Base-by-base conservation (phyloP, 2,113 vertebrate species). In the Fregetta grallaria region DNA sequence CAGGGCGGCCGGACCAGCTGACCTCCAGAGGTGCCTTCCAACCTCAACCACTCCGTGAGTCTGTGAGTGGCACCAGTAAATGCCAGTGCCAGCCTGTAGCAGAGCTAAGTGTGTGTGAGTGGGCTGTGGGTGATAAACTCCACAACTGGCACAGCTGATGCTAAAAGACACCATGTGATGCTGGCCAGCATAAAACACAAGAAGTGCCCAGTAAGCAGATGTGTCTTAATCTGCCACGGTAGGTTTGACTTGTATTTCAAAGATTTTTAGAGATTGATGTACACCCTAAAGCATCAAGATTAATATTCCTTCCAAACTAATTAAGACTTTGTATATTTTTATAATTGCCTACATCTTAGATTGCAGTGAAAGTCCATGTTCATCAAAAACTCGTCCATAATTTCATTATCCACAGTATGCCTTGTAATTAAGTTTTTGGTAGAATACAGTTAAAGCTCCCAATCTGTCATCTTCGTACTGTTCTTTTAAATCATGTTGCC, bases 391-490 rank as follows among this genome's bases (percentile, higher is more conserved):
- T 86, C 1, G 4, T 81, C 80, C 30, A 36, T 87, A 68, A 87
- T 86, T 95, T 79, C 66, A 27, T 87, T 95, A 87, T 65, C 52
- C 61, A 72, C 27, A 42, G 3, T 17, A 11, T 74, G 49, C 40
- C 40, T 87, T 82, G 32, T 72, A 94, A 87, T 96, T 90, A 85
- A 87, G 30, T n/a, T 94, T 88, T 84, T 72, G 49, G 25, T 67
- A 59, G 40, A 77, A 52, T 25, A 67, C 5, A 63, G 79, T 49
- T 61, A 85, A 86, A 77, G 34, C 30, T 95, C 30, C 34, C 49
- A 77, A 55, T 71, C 68, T 89, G 42, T 86, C 34, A 49, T 81
- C 44, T 87, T 61, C 1, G 0, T 67, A 18, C n/a, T 52, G 6
- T 49, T 92, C 32, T 88, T 96, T 84, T 68, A 77, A 88, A 70